These are phyloP conservation scores for Parnassius orleans DNA, from an alignment of 2,888 invertebrate species.

Conservation along the genomic window DNA sequence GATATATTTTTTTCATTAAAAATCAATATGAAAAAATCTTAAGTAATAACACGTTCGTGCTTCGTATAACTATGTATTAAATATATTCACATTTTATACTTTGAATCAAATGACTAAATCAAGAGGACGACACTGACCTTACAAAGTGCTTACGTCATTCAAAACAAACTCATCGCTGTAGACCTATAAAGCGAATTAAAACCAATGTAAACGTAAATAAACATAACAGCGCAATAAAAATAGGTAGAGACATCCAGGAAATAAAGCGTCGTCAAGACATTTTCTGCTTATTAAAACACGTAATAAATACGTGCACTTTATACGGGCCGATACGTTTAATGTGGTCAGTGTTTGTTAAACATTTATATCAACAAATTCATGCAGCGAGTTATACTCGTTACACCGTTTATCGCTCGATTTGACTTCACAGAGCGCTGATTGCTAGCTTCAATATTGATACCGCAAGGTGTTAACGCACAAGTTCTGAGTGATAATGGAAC, in stretches of 20 bases:
- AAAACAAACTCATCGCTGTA: constrained; percentile 30
- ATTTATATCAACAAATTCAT: constrained; percentile 10
- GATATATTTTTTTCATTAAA: too few relatives aligned
- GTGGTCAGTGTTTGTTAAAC: constrained; percentile 9
- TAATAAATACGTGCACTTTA: constrained; percentile 23
- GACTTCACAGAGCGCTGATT: constrained; percentile 5
- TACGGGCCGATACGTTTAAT: constrained; percentile 7
- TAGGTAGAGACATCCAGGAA: constrained; percentile 62
- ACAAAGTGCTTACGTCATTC: constrained; percentile 29
- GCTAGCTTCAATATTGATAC: constrained; percentile 1
- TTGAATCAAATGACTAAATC: constrained; percentile 17
- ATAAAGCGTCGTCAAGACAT: constrained; percentile 53
- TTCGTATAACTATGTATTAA: background rate
- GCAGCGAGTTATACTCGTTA: constrained; percentile 1
- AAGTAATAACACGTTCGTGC: background rate
- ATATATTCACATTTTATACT: background rate
- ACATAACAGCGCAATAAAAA: constrained; percentile 37
- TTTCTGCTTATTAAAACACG: constrained; percentile 42
- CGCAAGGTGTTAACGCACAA: background rate
- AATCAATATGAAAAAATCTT: too few relatives aligned
- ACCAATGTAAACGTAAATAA: constrained; percentile 34
- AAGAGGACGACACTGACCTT: constrained; percentile 29
- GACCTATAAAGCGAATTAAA: constrained; percentile 31
- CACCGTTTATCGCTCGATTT: constrained; percentile 11
- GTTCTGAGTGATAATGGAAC: background rate